Evolutionary conservation across 2,888 invertebrate genomes (phyloP), one percentile per base, ranked within the genome.

Genomic region (Amaurobius ferox): DNA sequence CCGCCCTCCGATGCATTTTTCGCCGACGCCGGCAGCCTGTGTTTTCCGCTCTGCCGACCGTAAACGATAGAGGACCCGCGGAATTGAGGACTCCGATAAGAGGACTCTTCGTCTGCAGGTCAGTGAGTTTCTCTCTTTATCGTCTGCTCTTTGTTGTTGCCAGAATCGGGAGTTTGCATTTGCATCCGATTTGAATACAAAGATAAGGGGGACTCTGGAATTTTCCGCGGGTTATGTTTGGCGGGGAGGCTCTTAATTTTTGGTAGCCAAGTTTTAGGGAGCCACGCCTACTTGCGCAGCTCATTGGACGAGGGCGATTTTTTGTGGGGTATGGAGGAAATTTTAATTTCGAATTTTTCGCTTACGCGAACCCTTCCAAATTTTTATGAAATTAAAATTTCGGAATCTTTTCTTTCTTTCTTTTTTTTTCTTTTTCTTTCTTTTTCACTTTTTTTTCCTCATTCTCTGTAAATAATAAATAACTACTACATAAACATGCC

Each of bases 11-110:
- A 72, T 85, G 83, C 83, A 77, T 77, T 77, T 78, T 79, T 79
- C 78, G 78, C 83, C 77, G 77, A 85, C 66, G 85, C 85, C 79
- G 68, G 40, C 79, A 62, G 40, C 85, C 73, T 67, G 78, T 73
- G 85, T 79, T 79, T 86, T 78, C 85, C 73, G 85, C 85, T 78
- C 61, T 40, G 68, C 73, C 67, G 48, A 78, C 73, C 85, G 73
- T 78, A 78, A 83, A 83, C 76, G 66, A 30, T 29, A 74, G 79
- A 78, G 72, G 55, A 72, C 78, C 77, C 76, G 64, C 68, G 61
- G 30, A 61, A 48, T 55, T 16, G 44, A 44, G 44, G 44, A 44
- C 44, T 44, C 70, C 62, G 64, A 61, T 70, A 61, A 61, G 61
- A 67, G 74, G 30, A 74, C 70, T 62, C 73, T 68, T 19, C 72